These are phyloP conservation scores for Tachycineta bicolor DNA, from an alignment of 2,113 vertebrate genomes.

Conservation along the genomic window DNA sequence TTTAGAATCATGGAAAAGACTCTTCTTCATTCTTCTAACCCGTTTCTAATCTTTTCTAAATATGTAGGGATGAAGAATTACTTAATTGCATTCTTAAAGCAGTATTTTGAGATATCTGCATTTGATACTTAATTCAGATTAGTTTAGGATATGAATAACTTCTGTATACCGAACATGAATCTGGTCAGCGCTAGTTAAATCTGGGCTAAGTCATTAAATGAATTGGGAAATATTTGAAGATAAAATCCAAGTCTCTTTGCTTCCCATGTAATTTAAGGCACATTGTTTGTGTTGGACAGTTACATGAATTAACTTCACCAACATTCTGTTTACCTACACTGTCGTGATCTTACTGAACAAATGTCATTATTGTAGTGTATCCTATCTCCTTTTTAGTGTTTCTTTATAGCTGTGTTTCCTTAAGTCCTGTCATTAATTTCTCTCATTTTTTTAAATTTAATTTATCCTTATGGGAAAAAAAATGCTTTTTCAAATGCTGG, in stretches of 20 bases:
- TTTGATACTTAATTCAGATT: neutral
- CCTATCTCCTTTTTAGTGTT: neutral
- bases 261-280: neutral
- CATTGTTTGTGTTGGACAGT: neutral
- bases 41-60: neutral
- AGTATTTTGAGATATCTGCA: neutral
- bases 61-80: neutral
- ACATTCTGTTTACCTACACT: neutral
- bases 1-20: neutral
- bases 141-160: neutral
- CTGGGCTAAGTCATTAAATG: neutral
- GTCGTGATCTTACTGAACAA: neutral
- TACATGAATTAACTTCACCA: neutral
- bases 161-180: neutral
- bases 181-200: neutral
- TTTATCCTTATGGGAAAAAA: neutral
- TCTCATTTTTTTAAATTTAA: neutral
- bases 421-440: neutral
- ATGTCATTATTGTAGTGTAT: neutral
- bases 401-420: neutral
- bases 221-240: neutral
- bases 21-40: neutral
- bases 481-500: neutral
- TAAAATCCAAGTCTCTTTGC: neutral
- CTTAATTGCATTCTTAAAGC: neutral